Base-by-base conservation (phyloP, 2,797 vertebrate genomes). In the Clarias laeviceps region DNA sequence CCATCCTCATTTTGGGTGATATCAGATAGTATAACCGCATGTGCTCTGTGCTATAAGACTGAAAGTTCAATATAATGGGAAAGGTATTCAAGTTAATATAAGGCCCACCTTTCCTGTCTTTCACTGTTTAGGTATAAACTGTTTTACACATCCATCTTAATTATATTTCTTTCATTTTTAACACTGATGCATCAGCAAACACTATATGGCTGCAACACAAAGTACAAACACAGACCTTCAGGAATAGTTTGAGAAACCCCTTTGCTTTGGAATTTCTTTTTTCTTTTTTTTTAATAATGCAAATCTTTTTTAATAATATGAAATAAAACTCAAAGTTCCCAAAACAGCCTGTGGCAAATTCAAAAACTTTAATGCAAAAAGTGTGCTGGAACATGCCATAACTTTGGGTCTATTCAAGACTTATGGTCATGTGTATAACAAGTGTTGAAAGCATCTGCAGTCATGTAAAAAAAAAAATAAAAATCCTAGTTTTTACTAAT, bases 111-210 rank as follows among this genome's bases (percentile, higher is more conserved):
- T 54, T 54, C 50, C 50, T 54, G 50, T 54, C 12, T 14, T 54
- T 54, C 50, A 54, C 50, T 54, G 50, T 54, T 54, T 54, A 54
- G 12, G 50, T 54, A 54, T 54, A 54, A 54, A 54, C 50, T 54
- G 45, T 50, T 54, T 54, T 54, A 54, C 50, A 14, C 18, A 80
- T 56, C 34, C 11, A 17, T 62, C 85, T 82, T 85, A 89, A 91
- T 89, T 83, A 89, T 61, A 65, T n/a, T 50, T 54, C 50, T 34
- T 37, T 27, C 22, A 65, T 45, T 84, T 69, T 66, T 56, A 62
- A 82, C 86, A 83, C 64, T 85, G n/a, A 2, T 81, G 45, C 72
- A 74, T 29, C n/a, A 74, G 73, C 73, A 76, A 56, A 56, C 50
- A 9, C 27, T 11, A 76, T 4, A 57, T 5, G 27, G 29, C n/a